These are phyloP conservation scores for Numenius phaeopus DNA, from an alignment of 2,797 vertebrate species.

Conservation along the genomic window DNA sequence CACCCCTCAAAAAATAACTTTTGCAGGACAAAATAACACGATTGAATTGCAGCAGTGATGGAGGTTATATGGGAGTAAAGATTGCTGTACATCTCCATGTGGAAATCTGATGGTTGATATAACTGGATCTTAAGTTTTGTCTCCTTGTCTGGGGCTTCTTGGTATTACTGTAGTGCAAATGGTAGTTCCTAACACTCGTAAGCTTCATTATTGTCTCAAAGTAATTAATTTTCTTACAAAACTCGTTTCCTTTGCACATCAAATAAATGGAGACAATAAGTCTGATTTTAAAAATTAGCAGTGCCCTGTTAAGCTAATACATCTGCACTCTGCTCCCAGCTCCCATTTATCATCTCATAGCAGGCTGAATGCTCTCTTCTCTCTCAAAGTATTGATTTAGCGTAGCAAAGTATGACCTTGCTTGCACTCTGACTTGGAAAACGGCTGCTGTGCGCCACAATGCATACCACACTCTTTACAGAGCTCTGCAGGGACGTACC, in stretches of 20 bases:
- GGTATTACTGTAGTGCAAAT: background rate
- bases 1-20: background rate
- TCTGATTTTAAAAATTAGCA: background rate
- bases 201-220: background rate
- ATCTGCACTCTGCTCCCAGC: background rate
- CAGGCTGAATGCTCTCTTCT: background rate
- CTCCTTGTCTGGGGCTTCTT: background rate
- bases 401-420: background rate
- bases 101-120: background rate
- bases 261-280: background rate
- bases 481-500: background rate
- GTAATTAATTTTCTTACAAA: background rate
- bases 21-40: background rate
- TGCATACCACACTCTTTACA: fast-evolving
- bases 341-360: background rate
- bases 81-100: fast-evolving
- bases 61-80: background rate
- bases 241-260: fast-evolving
- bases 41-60: background rate
- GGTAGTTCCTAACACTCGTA: background rate
- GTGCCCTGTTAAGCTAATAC: background rate
- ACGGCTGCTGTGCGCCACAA: background rate
- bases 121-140: background rate
- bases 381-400: background rate
- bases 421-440: background rate